Evolutionary conservation across 2,113 vertebrate species (phyloP), one percentile per base, ranked within the genome.

Genomic region (Lophius piscatorius): DNA sequence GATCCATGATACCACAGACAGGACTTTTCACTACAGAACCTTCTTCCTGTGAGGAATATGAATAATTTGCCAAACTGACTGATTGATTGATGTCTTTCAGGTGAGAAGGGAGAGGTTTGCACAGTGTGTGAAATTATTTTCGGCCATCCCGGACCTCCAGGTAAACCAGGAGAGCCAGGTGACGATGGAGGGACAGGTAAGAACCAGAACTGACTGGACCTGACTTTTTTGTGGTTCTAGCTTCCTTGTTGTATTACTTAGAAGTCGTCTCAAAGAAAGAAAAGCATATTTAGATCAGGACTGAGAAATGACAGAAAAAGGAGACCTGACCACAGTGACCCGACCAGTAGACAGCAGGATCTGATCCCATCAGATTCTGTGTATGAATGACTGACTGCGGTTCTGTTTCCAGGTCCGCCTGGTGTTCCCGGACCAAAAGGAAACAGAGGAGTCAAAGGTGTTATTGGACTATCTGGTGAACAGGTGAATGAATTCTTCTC

Each of bases 101-200:
- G 91, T 58, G 71, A 89, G 1, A 87, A 81, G 58, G 91, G 91
- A 11, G 70, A 82, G 3, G 0, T 49, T 1, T 92, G 91, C 39
- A 46, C 0, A 0, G 0, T 6, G n/a, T 91, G 91, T 44, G 0
- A 1, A 7, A 0, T 8, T 4, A 0, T 5, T 12, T 3, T 6
- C 5, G 21, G 16, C 0, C 1, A 1, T 0, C 59, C 67, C 1
- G 87, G 81, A 70, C 63, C 67, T 22, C 17, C 68, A 5, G 91
- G 91, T 2, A 12, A 26, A 24, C 45, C 51, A 49, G 91, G 91
- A 54, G 22, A 59, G 13, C 50, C 33, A 16, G 90, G 90, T 35
- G 22, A 48, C 35, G 47, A 13, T 1, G 90, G 91, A 9, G 0
- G 9, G 0, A 2, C 34, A 69, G 91, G 91, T 92, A 77, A 63